phyloP scores from a whole-genome alignment of 1,140 invertebrate genomes.

The Drosophila simulans region DNA sequence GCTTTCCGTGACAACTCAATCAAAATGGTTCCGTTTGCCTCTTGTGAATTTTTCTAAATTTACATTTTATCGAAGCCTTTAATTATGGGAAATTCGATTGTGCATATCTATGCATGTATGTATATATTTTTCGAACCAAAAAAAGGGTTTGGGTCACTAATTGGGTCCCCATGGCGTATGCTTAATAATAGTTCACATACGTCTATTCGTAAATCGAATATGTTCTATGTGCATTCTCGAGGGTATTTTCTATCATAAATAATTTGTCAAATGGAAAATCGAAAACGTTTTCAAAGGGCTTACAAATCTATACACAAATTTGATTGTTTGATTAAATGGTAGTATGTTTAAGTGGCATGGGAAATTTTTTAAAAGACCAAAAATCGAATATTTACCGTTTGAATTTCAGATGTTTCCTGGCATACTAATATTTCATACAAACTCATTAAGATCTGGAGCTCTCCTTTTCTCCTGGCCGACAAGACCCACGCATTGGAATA shows the following conservation, averaged over 20 bases:
- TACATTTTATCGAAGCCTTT: constrained; percentile 40
- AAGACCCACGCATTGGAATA: constrained; percentile 39
- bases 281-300: not conserved
- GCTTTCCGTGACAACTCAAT: constrained; percentile 54
- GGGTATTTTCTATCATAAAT: constrained; percentile 11
- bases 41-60: constrained; percentile 22
- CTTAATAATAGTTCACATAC: constrained; percentile 4
- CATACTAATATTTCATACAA: constrained; percentile 43
- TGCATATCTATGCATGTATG: not conserved
- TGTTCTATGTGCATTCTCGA: not conserved
- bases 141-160: not conserved
- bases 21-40: constrained; percentile 19
- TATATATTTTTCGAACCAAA: not conserved
- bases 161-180: constrained; percentile 18
- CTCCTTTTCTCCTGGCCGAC: not conserved
- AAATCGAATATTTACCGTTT: constrained; percentile 18
- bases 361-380: not conserved
- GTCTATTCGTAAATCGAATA: not conserved
- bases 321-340: not conserved
- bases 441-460: constrained; percentile 44
- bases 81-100: constrained; percentile 24
- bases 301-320: not conserved
- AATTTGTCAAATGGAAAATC: constrained; percentile 14
- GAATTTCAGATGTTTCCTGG: not conserved
- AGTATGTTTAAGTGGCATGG: too few relatives aligned